Conservation (phyloP, 2,888 invertebrate species). For the Coenonympha glycerion region DNA sequence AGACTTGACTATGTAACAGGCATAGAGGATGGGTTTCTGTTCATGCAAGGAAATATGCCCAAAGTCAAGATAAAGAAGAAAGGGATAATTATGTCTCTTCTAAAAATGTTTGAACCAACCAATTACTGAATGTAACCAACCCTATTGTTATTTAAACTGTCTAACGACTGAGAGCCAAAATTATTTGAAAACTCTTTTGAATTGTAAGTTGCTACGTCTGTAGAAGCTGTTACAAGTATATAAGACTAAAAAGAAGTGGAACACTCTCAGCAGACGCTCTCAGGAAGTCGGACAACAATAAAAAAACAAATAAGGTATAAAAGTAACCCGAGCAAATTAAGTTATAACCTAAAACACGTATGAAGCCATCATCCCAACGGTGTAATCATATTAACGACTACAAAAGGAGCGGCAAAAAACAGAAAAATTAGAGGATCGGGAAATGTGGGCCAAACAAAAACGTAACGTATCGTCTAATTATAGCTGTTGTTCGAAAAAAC, state of each 20-base stretch:
- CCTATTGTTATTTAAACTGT: too few relatives aligned
- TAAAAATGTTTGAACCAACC: too few relatives aligned
- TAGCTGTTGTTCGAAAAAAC: constrained; percentile 73
- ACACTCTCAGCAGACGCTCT: constrained; percentile 60
- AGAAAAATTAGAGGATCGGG: constrained; percentile 75
- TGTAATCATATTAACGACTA: constrained; percentile 77
- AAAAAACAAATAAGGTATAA: constrained; percentile 63
- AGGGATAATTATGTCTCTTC: too few relatives aligned
- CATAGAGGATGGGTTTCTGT: too few relatives aligned
- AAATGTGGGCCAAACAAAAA: constrained; percentile 77
- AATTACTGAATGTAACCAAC: too few relatives aligned
- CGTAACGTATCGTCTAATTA: constrained; percentile 75
- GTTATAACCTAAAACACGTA: constrained; percentile 77
- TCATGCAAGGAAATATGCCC: too few relatives aligned
- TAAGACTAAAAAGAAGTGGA: constrained; percentile 60
- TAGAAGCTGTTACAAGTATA: neutral
- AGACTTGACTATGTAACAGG: too few relatives aligned
- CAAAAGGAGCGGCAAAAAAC: constrained; percentile 74
- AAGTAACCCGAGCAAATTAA: constrained; percentile 71
- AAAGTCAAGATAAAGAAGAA: too few relatives aligned
- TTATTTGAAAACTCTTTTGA: neutral
- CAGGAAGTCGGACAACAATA: constrained; percentile 72
- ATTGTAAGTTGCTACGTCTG: neutral
- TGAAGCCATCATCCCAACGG: constrained; percentile 75
- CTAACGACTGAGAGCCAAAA: too few relatives aligned